Base-by-base conservation (phyloP, 2,113 vertebrate genomes). In the Prinia subflava region DNA sequence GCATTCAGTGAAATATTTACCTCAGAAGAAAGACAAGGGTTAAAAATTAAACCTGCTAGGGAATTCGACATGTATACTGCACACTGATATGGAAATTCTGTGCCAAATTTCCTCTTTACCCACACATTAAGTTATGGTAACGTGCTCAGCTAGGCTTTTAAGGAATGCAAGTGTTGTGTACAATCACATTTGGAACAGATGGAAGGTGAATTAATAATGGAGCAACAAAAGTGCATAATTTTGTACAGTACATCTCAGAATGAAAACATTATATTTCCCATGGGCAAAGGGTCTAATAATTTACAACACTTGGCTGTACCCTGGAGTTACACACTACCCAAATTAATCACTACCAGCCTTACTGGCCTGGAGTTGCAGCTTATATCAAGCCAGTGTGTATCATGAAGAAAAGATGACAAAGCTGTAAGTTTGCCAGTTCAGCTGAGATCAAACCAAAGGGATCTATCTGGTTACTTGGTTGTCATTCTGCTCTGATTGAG, bases 211-310 rank as follows among this genome's bases (percentile, higher is more conserved):
- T 56, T 79, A 94, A 83, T 85, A 94, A 82, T 67, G 52, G 57
- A 89, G 42, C 59, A 94, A 95, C 25, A 70, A 90, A 85, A 52
- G 73, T n/a, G 22, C 41, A 30, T 47, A 52, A 71, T 87, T 95
- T 89, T 89, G 56, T 81, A 90, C 13, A 21, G 70, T 81, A 83
- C 22, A 28, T 74, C 60, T 95, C 90, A 80, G 63, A 90, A 94
- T 49, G 55, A 90, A 87, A 86, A 75, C 22, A 84, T 69, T 71
- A n/a, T 89, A 64, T 79, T 94, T 88, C 88, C 85, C 75, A 96
- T 88, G 50, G 85, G 92, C 76, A 95, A 94, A 82, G n/a, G 41
- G 31, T 91, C 87, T 96, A 92, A 95, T 89, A 95, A 83, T 92
- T 94, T 91, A 89, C 67, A 96, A 76, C 3, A 35, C 22, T 16